phyloP scores from a whole-genome alignment of 2,113 vertebrate species.

The Mugil cephalus region DNA sequence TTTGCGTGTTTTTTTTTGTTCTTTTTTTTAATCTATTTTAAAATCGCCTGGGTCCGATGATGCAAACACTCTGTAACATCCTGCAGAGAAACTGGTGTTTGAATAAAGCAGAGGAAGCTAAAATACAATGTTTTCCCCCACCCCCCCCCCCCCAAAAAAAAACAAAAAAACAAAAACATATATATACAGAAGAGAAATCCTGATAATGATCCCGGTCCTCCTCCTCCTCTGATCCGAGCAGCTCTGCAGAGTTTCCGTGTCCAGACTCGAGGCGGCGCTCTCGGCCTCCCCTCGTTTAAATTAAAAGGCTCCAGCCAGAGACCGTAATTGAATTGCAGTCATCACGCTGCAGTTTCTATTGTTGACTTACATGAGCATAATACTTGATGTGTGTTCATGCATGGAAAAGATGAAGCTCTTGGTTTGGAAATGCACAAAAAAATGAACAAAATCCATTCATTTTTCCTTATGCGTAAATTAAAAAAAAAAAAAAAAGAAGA shows the following conservation, averaged over 20 bases:
- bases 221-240: not conserved
- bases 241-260: conserved; percentile 22
- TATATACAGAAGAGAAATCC: too few species aligned
- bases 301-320: conserved; percentile 47
- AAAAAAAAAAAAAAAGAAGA: not conserved
- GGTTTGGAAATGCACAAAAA: not conserved
- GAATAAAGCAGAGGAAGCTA: not conserved
- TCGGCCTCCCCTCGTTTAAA: conserved; percentile 6
- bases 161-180: too few species aligned
- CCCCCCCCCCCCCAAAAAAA: too few species aligned
- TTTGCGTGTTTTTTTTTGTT: not conserved
- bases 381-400: not conserved
- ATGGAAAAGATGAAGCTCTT: not conserved
- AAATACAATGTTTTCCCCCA: too few species aligned
- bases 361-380: conserved; percentile 9
- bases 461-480: not conserved
- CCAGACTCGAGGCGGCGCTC: conserved; percentile 65
- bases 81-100: conserved; percentile 1
- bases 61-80: conserved; percentile 44
- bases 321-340: conserved; percentile 60
- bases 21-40: conserved; percentile 2
- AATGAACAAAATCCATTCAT: not conserved
- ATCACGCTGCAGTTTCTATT: conserved; percentile 42
- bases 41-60: conserved; percentile 28
- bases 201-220: not conserved